Evolutionary conservation across 2,888 invertebrate species (phyloP).

Genomic region (Orthonychiurus folsomi): DNA sequence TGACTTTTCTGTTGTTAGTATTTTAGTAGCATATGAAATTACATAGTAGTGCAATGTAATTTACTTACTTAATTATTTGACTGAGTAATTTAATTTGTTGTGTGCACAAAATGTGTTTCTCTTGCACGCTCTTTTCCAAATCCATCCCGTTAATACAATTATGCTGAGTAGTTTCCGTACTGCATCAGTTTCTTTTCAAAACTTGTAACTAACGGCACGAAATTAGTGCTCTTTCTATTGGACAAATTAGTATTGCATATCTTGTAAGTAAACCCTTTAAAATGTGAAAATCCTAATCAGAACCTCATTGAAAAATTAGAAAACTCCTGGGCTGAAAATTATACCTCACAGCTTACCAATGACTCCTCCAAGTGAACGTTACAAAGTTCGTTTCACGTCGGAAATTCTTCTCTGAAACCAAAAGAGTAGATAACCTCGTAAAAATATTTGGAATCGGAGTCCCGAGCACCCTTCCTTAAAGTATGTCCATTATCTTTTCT

Average conservation of each 20-base stretch:
- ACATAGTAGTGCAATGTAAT: background rate
- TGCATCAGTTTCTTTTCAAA: background rate
- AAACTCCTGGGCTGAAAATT: background rate
- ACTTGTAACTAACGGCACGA: background rate
- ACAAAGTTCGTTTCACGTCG: slow-evolving; percentile 12
- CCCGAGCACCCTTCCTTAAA: background rate
- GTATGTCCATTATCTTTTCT: background rate
- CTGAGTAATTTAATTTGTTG: background rate
- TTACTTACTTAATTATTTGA: background rate
- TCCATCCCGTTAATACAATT: too few relatives aligned
- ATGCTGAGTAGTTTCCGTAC: too few relatives aligned
- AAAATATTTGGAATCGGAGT: background rate
- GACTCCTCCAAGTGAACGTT: slow-evolving; percentile 2
- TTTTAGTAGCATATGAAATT: background rate
- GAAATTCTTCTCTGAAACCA: slow-evolving; percentile 11
- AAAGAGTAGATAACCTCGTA: background rate
- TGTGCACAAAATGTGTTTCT: background rate
- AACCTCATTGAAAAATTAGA: background rate
- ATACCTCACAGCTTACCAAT: slow-evolving; percentile 11
- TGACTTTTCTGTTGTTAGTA: too few relatives aligned
- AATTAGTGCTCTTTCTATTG: too few relatives aligned
- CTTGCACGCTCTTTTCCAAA: too few relatives aligned
- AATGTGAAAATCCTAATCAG: background rate
- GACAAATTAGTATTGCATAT: too few relatives aligned
- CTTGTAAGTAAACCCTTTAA: background rate